These are phyloP conservation scores for Tonatia bakeri DNA, from an alignment of 2,113 vertebrate species.

Conservation along the genomic window DNA sequence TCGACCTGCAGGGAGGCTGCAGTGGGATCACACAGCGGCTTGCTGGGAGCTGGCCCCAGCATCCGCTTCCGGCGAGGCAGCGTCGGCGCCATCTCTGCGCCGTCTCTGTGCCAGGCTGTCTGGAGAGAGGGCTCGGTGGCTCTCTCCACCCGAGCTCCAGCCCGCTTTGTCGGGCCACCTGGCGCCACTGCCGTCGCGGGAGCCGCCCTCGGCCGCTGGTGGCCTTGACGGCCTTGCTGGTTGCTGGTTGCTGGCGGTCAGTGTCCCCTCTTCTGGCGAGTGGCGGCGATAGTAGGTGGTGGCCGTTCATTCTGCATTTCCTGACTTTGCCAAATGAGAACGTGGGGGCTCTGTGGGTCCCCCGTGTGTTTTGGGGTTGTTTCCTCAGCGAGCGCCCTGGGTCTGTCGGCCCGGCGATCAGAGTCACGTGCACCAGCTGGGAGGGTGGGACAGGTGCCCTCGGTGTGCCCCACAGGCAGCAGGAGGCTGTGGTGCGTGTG, in stretches of 20 bases:
- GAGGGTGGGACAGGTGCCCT: not conserved
- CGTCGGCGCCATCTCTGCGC: fast-evolving
- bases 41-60: not conserved
- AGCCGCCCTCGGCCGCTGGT: fast-evolving
- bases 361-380: fast-evolving
- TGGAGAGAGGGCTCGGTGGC: not conserved
- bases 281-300: too few species aligned
- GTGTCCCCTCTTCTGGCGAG: not conserved
- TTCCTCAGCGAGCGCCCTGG: too few species aligned
- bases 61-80: fast-evolving
- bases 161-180: fast-evolving
- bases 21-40: fast-evolving
- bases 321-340: not conserved
- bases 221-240: too few species aligned
- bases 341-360: not conserved
- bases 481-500: not conserved
- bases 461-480: fast-evolving
- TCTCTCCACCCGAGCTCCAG: too few species aligned
- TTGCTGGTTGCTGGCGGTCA: too few species aligned
- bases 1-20: too few species aligned
- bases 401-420: too few species aligned
- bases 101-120: fast-evolving
- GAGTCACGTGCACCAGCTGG: not conserved
- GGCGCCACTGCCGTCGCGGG: fast-evolving
- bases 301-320: not conserved